Evolutionary conservation across 2,888 invertebrate genomes (phyloP), one percentile per base, ranked within the genome.

Genomic region (Nowickia ferox): DNA sequence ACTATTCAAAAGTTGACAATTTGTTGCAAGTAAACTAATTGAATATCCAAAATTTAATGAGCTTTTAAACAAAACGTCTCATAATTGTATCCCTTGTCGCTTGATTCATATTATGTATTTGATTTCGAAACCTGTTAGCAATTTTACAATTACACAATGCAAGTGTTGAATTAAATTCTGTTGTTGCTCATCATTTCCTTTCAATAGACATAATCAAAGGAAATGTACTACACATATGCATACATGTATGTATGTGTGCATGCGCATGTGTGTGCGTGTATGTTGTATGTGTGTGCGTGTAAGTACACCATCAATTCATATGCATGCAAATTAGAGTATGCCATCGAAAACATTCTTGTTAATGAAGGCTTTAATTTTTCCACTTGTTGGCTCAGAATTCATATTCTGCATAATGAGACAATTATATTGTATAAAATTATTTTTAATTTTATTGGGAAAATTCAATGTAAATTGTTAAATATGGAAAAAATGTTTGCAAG

Each of bases 131-230:
- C 42, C 61, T 76, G 46, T 63, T 76, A 55, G 9, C 55, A 63
- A n/a, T 69, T 55, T 55, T 71, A 48, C 40, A 63, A 57, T 63
- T 42, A 55, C 76, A 82, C 76, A 82, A 63, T 46, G 55, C 22
- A 65, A 57, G 17, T 76, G 63, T 71, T 82, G 55, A 63, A 48
- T 82, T 76, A 48, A 76, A 48, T 63, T 61, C 55, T 66, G 40
- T 71, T 82, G 59, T 59, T 80, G 30, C 66, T 80, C 46, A 57
- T 80, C 46, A 57, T 65, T 81, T 66, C n/a, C 57, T 71, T 63
- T 71, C 13, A 71, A 71, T 46, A 75, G 11, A 17, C 66, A 66
- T 8, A 44, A 61, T 61, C 15, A 68, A 17, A 44, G 42, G 19
- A 59, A 53, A 38, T 63, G 59, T 30, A 30, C 0, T 22, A 19